These are phyloP conservation scores for Astyanax mexicanus DNA, from an alignment of 2,797 vertebrate species.

Conservation along the genomic window DNA sequence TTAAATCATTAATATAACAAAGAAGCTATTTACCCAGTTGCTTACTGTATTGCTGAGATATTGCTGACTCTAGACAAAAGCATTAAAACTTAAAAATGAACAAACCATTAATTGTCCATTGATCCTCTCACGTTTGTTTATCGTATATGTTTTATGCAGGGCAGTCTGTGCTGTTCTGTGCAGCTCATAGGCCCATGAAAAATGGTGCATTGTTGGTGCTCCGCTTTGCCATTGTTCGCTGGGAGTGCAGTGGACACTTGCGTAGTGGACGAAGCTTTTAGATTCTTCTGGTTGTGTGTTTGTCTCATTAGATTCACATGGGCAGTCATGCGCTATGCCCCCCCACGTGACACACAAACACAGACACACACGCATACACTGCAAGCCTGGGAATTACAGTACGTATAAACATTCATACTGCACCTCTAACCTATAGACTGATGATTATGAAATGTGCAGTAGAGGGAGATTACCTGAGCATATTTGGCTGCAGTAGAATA, in stretches of 20 bases:
- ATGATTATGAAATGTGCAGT: background rate
- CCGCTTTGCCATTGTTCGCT: slow-evolving; percentile 62
- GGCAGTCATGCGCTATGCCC: slow-evolving; percentile 22
- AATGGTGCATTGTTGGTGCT: slow-evolving; percentile 62
- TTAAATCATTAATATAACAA: too few relatives aligned
- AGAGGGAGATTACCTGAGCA: background rate
- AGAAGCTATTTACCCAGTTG: too few relatives aligned
- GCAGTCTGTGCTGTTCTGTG: slow-evolving; percentile 2
- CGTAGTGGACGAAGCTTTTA: slow-evolving; percentile 21
- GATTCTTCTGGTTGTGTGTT: slow-evolving; percentile 25
- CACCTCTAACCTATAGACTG: background rate
- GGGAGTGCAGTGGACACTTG: slow-evolving; percentile 54
- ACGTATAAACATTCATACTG: slow-evolving; percentile 4
- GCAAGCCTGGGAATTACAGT: slow-evolving; percentile 9
- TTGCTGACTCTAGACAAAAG: too few relatives aligned
- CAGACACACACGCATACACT: background rate
- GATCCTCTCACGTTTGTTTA: background rate
- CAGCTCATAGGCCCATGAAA: slow-evolving; percentile 50
- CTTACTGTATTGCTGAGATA: too few relatives aligned
- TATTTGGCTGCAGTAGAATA: background rate
- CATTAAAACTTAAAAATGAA: too few relatives aligned
- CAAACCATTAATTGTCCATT: too few relatives aligned
- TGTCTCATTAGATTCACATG: slow-evolving; percentile 38
- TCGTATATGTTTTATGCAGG: background rate
- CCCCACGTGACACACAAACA: background rate